These are phyloP conservation scores for Mystacides longicornis DNA, from an alignment of 2,888 invertebrate species.

Conservation along the genomic window DNA sequence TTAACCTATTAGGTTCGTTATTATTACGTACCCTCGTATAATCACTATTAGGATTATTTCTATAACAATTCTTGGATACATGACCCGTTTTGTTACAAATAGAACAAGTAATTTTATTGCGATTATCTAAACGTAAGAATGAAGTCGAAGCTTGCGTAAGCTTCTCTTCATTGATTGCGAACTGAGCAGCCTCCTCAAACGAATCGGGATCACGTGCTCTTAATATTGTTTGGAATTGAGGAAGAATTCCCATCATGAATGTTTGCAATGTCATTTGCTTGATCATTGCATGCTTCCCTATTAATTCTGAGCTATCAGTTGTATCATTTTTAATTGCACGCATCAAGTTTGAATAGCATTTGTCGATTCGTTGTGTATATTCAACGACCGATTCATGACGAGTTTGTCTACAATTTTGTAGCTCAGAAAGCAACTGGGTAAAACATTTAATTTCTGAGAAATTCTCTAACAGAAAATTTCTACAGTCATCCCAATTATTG, in stretches of 20 bases:
- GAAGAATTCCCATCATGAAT: conserved; percentile 1
- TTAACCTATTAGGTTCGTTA: too few relatives aligned
- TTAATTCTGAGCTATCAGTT: neutral
- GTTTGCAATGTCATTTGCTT: conserved; percentile 1
- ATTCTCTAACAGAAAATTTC: neutral
- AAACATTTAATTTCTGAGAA: neutral
- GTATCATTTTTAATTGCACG: neutral
- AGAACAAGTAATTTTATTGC: neutral
- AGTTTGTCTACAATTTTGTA: neutral
- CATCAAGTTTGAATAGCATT: neutral
- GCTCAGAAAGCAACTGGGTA: neutral
- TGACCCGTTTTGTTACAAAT: neutral
- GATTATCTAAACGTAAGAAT: neutral
- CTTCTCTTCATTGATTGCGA: neutral
- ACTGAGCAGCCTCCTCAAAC: neutral
- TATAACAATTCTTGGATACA: neutral
- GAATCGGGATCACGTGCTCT: neutral
- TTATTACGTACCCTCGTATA: too few relatives aligned
- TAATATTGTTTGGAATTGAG: neutral
- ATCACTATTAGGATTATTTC: neutral
- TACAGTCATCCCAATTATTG: neutral
- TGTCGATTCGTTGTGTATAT: neutral
- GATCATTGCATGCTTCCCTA: neutral
- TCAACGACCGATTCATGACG: neutral
- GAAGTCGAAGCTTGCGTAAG: neutral